Conservation (phyloP, 2,113 vertebrate genomes). For the Diphyllodes magnificus region DNA sequence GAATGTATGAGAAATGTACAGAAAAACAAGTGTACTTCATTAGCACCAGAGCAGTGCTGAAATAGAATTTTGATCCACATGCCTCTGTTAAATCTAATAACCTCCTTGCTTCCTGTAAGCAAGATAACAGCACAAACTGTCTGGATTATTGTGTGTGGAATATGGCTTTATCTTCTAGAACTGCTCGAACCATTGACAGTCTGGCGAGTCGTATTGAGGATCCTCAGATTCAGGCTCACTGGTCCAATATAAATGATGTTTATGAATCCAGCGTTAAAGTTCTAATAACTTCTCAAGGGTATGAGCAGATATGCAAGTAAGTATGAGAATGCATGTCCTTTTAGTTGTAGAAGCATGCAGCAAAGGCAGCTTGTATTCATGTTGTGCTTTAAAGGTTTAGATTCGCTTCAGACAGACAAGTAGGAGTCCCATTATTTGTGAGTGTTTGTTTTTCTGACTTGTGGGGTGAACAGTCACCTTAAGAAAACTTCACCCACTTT, state of each 20-base stretch:
- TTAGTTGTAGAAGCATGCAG: not conserved
- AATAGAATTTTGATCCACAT: not conserved
- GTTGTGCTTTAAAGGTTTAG: not conserved
- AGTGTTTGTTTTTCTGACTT: not conserved
- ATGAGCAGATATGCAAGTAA: constrained; percentile 99
- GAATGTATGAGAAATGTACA: not conserved
- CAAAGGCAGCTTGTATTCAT: not conserved
- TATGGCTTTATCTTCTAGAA: constrained; percentile 69
- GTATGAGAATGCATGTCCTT: constrained; percentile 30
- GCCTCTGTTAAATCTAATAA: not conserved
- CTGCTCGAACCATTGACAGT: constrained; percentile 92
- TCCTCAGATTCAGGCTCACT: constrained; percentile 97
- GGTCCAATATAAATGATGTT: constrained; percentile 98
- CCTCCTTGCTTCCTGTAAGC: not conserved
- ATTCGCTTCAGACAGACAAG: not conserved
- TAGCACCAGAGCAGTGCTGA: not conserved
- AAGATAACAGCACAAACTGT: not conserved
- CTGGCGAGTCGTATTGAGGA: constrained; percentile 94
- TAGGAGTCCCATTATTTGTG: not conserved
- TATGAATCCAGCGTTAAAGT: constrained; percentile 98
- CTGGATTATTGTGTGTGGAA: not conserved
- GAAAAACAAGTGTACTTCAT: not conserved
- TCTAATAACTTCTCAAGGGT: constrained; percentile 97
- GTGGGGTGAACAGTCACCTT: not conserved
- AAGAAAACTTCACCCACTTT: not conserved